Base-by-base conservation (phyloP, 1,140 invertebrate genomes). In the Rhagoletis zephyria region DNA sequence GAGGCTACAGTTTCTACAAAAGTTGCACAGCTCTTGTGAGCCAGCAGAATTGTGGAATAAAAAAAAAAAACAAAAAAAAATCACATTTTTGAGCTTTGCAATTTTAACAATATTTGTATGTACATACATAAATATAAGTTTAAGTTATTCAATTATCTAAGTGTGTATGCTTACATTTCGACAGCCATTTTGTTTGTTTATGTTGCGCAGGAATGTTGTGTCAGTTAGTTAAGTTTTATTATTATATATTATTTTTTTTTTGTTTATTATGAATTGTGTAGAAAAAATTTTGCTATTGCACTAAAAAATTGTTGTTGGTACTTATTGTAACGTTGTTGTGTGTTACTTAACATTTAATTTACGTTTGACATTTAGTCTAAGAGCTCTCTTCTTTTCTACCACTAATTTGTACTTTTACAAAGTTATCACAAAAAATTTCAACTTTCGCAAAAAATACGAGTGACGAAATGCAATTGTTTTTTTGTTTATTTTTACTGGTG, bases 401-500 rank as follows among this genome's bases (percentile, higher is more conserved):
- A 87, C 88, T 88, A 88, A 88, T 88, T 88, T 88, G 88, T 88
- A 88, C 88, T 88, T 87, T 87, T 81, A 74, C 51, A 85, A 85
- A 87, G 64, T 65, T 87, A 87, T 87, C 86, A 87, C 86, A 87
- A 87, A 74, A 30, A 87, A 87, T 87, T 87, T 64, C 74, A 81
- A 81, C 74, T 81, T 81, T 81, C 74, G 74, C 74, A 81, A 81
- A 81, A 81, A 81, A 81, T 81, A 81, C 74, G 74, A 81, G 74
- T 81, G 74, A 81, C 74, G 74, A 81, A 85, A 85, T 85, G 85
- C 85, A 85, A 63, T 61, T 56, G 74, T 77, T 81, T 81, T 51
- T 30, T 30, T 30, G 30, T 30, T 30, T 30, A 30, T 30, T 30
- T 30, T 60, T 48, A 19, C 61, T 85, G 51, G 61, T 74, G 40